Conservation (phyloP, 2,113 vertebrate genomes). For the Erythrocercus mccallii region DNA sequence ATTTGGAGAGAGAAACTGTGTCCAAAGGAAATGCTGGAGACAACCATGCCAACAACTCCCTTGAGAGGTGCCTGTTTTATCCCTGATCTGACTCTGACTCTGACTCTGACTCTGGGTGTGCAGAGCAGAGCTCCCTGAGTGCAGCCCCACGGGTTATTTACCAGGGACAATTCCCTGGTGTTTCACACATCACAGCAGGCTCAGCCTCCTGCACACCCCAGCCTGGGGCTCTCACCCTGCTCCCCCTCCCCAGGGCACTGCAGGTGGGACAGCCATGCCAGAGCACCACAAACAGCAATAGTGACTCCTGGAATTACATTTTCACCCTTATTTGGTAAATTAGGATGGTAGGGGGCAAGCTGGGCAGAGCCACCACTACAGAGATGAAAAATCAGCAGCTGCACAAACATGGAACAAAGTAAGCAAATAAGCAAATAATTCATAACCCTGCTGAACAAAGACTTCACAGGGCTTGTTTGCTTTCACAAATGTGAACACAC, state of each 20-base stretch:
- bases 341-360: background rate
- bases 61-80: rapidly evolving
- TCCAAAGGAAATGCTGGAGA: background rate
- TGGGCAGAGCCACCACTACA: background rate
- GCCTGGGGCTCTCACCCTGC: background rate
- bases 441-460: background rate
- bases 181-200: rapidly evolving
- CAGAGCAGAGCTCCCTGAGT: background rate
- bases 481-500: background rate
- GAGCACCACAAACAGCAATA: background rate
- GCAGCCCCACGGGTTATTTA: background rate
- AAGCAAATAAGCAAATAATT: slow-evolving; percentile 16
- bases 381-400: background rate
- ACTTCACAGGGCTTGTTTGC: background rate
- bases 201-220: too few relatives aligned
- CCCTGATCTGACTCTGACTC: too few relatives aligned
- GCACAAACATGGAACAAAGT: background rate
- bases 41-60: background rate
- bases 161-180: background rate
- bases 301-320: background rate
- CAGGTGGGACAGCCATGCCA: background rate
- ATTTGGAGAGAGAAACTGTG: background rate
- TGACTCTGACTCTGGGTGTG: too few relatives aligned
- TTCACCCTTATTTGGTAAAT: background rate
- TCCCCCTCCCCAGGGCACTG: background rate